phyloP scores from a whole-genome alignment of 2,888 invertebrate genomes.

The Pseudococcus longispinus region DNA sequence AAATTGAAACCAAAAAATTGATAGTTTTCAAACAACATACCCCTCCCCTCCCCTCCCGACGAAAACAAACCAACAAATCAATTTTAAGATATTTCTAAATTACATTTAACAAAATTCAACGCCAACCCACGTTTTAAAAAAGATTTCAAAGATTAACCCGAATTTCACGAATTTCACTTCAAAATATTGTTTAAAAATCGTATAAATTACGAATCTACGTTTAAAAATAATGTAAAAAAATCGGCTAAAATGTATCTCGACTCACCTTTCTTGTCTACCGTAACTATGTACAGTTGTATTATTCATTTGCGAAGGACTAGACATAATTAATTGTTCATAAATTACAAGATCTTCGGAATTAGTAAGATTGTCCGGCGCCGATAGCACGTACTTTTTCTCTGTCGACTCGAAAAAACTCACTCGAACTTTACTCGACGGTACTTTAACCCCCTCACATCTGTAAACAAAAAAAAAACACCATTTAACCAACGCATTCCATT shows the following conservation, averaged over 20 bases:
- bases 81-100: no score
- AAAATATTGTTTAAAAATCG: not conserved
- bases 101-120: no score
- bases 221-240: not conserved
- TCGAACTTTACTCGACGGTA: constrained; percentile 58
- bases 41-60: no score
- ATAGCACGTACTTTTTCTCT: constrained; percentile 51
- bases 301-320: constrained; percentile 53
- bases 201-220: not conserved
- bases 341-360: constrained; percentile 52
- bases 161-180: no score
- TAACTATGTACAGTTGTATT: constrained; percentile 47
- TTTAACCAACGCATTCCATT: not conserved
- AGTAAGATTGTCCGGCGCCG: constrained; percentile 42
- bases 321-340: constrained; percentile 53
- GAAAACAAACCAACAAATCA: no score
- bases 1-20: no score
- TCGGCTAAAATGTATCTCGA: no score
- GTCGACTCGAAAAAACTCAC: constrained; percentile 59
- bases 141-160: no score
- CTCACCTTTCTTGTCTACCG: constrained; percentile 53
- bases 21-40: no score
- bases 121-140: no score
- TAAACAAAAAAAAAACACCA: not conserved
- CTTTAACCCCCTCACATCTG: constrained; percentile 55